These are phyloP conservation scores for Linnaemya tessellans DNA, from an alignment of 2,888 invertebrate genomes.

Conservation along the genomic window DNA sequence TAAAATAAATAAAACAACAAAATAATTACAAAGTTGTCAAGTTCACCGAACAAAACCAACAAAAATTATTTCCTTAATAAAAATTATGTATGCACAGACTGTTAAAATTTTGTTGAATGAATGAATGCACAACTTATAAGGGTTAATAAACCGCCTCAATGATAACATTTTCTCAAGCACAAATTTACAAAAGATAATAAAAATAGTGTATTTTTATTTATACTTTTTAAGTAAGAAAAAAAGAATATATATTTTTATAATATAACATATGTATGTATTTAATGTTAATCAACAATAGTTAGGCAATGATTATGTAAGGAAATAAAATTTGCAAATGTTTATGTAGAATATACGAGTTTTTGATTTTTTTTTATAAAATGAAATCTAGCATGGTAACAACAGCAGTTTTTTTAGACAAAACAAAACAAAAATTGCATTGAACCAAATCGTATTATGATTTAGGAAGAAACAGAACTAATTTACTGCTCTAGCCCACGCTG, in stretches of 20 bases:
- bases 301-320: constrained; percentile 12
- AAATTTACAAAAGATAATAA: neutral
- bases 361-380: neutral
- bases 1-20: neutral
- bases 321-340: constrained; percentile 6
- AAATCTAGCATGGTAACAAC: neutral
- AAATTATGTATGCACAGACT: neutral
- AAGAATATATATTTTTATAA: no score
- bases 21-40: constrained; percentile 3
- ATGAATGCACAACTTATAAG: constrained; percentile 43
- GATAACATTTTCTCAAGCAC: constrained; percentile 21
- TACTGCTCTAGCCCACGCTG: no score
- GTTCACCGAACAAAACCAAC: constrained; percentile 25
- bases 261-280: neutral
- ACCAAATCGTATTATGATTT: neutral
- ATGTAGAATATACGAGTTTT: constrained; percentile 12
- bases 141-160: constrained; percentile 55
- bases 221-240: neutral
- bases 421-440: neutral
- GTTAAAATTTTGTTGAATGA: constrained; percentile 23
- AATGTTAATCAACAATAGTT: neutral
- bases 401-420: neutral
- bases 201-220: constrained; percentile 1
- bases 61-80: constrained; percentile 16
- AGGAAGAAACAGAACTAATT: neutral